phyloP scores from a whole-genome alignment of 2,113 vertebrate species.

The Pholis gunnellus region DNA sequence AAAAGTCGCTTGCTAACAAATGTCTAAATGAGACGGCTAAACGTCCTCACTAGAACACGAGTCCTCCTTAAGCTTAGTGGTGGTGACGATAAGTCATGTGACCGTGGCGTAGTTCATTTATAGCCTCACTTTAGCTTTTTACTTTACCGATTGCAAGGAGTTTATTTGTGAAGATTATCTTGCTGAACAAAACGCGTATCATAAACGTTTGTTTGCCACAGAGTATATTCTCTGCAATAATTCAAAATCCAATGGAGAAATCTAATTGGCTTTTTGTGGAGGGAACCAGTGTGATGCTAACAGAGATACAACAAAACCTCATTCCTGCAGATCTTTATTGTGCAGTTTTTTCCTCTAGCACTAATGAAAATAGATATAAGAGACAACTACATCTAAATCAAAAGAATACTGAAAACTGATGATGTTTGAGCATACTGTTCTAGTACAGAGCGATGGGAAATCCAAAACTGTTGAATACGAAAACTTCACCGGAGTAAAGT shows the following conservation, averaged over 20 bases:
- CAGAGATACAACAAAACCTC: background rate
- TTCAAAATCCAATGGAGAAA: background rate
- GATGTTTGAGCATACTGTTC: background rate
- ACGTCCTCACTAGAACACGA: background rate
- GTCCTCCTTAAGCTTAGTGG: background rate
- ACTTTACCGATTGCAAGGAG: background rate
- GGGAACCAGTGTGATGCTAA: background rate
- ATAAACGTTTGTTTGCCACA: too few species aligned
- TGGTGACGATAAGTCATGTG: background rate
- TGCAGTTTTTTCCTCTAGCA: background rate
- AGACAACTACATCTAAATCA: background rate
- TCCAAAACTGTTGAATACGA: background rate
- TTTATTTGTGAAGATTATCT: background rate
- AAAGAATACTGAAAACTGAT: background rate
- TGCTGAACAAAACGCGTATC: too few species aligned
- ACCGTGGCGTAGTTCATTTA: background rate
- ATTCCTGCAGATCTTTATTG: background rate
- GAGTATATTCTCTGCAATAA: too few species aligned
- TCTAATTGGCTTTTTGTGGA: background rate
- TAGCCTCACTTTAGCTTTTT: background rate
- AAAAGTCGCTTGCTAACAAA: background rate
- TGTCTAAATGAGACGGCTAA: background rate
- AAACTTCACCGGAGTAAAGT: background rate
- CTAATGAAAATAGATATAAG: background rate
- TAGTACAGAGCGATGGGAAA: background rate